A percentile compares a stretch with the other conserved stretches of the same genome.
phyloP scores from a whole-genome alignment of 2,113 vertebrate genomes.

The Bettongia penicillata region DNA sequence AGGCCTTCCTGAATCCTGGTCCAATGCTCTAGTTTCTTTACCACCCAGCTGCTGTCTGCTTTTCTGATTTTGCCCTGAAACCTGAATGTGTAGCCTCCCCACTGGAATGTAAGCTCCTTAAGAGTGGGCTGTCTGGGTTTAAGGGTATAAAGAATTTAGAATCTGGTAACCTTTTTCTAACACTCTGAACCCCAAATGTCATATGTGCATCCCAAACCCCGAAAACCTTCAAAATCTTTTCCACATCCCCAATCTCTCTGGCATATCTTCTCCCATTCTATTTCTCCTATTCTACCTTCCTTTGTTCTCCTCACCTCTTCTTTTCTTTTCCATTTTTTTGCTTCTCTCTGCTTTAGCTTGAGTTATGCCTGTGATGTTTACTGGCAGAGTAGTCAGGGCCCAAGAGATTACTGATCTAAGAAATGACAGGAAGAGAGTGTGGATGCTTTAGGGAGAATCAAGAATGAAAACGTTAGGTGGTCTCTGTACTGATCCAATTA shows the following conservation, averaged over 20 bases:
- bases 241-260: neutral
- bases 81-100: neutral
- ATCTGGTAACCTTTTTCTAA: neutral
- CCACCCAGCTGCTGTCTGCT: neutral
- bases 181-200: neutral
- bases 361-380: neutral
- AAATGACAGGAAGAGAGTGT: neutral
- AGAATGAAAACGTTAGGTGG: neutral
- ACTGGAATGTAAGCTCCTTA: neutral
- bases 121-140: neutral
- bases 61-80: neutral
- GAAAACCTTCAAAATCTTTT: no score
- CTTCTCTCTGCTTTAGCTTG: neutral
- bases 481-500: neutral
- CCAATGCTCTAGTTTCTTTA: neutral
- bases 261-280: neutral
- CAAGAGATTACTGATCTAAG: neutral
- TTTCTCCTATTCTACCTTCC: neutral
- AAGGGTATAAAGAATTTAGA: neutral
- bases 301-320: neutral
- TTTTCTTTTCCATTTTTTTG: neutral
- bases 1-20: neutral
- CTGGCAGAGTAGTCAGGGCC: neutral
- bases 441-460: neutral
- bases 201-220: neutral